These are phyloP conservation scores for Oxyruncus cristatus DNA, from an alignment of 2,113 vertebrate genomes.

Conservation along the genomic window DNA sequence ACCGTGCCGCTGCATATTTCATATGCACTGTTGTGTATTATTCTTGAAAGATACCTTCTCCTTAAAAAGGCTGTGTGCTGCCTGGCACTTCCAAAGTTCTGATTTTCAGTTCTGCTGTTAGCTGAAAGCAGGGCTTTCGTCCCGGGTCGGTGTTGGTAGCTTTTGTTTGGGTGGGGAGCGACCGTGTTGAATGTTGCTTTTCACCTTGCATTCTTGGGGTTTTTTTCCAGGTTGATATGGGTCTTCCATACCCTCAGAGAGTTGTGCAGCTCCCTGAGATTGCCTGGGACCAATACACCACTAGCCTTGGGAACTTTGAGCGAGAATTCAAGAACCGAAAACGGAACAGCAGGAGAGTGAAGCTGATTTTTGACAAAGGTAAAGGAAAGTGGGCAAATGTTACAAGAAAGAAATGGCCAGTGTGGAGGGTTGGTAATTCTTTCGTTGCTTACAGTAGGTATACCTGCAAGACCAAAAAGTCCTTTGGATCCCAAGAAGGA, in stretches of 20 bases:
- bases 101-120: neutral
- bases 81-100: neutral
- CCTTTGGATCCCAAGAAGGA: constrained; percentile 91
- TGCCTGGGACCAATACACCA: constrained; percentile 97
- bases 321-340: constrained; percentile 94
- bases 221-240: constrained; percentile 83
- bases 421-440: neutral
- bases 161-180: neutral
- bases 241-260: constrained; percentile 91
- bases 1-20: constrained; percentile 57
- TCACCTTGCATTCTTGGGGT: neutral
- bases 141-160: neutral
- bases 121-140: neutral
- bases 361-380: constrained; percentile 97
- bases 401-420: neutral
- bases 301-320: constrained; percentile 92
- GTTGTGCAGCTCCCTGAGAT: constrained; percentile 96
- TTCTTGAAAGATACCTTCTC: neutral
- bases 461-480: constrained; percentile 93
- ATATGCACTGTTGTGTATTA: constrained; percentile 29
- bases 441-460: constrained; percentile 77
- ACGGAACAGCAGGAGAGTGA: constrained; percentile 89
- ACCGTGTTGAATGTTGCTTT: neutral
- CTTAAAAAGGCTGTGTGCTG: neutral
- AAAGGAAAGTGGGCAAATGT: neutral